Base-by-base conservation (phyloP, 2,888 invertebrate genomes). In the Lithophane ornitopus region DNA sequence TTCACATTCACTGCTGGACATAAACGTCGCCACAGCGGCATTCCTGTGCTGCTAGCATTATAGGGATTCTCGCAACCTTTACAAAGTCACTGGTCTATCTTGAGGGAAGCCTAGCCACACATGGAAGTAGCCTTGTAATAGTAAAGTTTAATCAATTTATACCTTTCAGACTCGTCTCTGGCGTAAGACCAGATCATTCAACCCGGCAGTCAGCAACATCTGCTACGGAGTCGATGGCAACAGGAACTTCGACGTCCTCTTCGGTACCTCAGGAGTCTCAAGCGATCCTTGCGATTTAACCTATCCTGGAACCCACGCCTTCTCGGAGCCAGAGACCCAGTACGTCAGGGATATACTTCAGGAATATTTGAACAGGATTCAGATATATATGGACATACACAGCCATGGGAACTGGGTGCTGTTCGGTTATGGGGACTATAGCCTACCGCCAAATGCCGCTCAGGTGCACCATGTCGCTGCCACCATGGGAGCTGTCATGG, bases 151-250 rank as follows among this genome's bases (percentile, higher is more conserved):
- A 54, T 54, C 1, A 26, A 54, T 26, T 14, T 56, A 16, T 28
- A 28, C 2, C 66, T 63, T 88, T 84, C 86, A 97, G 97, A 89
- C 93, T 54, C 95, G 97, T 41, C 92, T 97, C 74, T 98, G 97
- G 97, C 97, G 98, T 39, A 98, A 98, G 88, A 98, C 97, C 7
- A 96, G 97, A 0, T 80, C 92, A 0, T 87, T 87, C 16, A 97
- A 87, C 63, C 84, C 39, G 1, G 81, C 80, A 54, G 67, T 85
- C 22, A 85, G 87, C 1, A 72, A 78, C 19, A 19, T 85, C 0
- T 98, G 98, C 86, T 85, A 90, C 8, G 98, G 98, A 9, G 97
- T 97, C 0, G 98, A 98, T 89, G 97, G 97, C 0, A 98, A 98
- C 91, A 95, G 98, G 41, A 98, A 98, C 93, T 98, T 98, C 88